These are phyloP conservation scores for Tragulus kanchil DNA, from an alignment of 2,113 vertebrate species.

Conservation along the genomic window DNA sequence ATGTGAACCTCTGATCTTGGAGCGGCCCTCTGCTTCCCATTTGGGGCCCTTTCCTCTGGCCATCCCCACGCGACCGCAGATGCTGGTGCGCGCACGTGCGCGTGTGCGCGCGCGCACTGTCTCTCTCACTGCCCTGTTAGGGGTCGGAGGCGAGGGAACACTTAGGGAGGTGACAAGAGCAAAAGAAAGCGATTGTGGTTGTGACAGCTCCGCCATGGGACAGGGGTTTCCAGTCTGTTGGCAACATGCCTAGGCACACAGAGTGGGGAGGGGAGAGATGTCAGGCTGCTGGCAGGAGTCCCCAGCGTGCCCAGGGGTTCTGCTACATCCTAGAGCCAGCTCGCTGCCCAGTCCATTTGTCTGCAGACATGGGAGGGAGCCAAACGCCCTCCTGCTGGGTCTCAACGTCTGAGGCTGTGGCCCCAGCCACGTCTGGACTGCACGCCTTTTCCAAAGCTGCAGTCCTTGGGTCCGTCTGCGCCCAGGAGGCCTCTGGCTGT, in stretches of 20 bases:
- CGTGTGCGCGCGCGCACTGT: fast-evolving
- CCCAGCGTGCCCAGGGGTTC: background rate
- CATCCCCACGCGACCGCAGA: background rate
- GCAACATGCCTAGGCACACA: background rate
- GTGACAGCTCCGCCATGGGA: background rate
- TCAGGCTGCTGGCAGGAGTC: background rate
- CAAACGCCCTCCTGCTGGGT: background rate
- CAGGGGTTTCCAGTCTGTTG: background rate
- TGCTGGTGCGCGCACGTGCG: fast-evolving
- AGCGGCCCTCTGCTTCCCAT: background rate
- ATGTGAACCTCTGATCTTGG: background rate
- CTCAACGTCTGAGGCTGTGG: fast-evolving
- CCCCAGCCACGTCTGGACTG: background rate
- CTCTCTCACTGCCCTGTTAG: background rate
- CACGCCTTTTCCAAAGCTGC: background rate
- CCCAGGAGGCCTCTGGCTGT: background rate
- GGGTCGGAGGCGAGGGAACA: background rate
- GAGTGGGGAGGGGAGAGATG: background rate
- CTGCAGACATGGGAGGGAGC: background rate
- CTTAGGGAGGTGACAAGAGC: background rate
- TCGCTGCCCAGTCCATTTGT: background rate
- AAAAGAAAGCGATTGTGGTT: background rate
- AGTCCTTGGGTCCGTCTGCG: background rate
- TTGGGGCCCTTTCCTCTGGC: background rate
- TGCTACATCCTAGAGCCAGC: background rate